A percentile compares a stretch with the other conserved stretches of the same genome.
These are phyloP conservation scores for Nymphicus hollandicus DNA, from an alignment of 2,113 vertebrate species.

Conservation along the genomic window DNA sequence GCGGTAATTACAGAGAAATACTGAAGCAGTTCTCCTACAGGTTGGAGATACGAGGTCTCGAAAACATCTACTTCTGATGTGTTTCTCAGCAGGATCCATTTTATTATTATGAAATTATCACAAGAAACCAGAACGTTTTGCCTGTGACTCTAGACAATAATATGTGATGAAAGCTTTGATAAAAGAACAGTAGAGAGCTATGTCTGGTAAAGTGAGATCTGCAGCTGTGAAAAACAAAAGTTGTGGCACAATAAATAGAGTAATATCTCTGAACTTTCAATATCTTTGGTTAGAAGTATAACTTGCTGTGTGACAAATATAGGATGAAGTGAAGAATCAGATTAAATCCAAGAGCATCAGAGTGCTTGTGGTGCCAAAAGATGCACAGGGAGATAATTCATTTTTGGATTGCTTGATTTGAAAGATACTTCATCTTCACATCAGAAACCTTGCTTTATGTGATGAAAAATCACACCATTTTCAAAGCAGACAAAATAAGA, in stretches of 20 bases:
- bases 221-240: constrained; percentile 17
- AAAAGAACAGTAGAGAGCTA: not conserved
- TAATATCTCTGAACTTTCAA: not conserved
- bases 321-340: not conserved
- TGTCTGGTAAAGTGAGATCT: not conserved
- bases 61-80: not conserved
- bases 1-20: not conserved
- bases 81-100: not conserved
- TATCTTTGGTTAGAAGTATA: not conserved
- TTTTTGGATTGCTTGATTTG: not conserved
- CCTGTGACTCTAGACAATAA: not conserved
- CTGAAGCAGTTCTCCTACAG: not conserved
- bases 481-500: not conserved
- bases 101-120: not conserved
- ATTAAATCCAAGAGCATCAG: constrained; percentile 15
- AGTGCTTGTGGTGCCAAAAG: not conserved
- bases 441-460: not conserved
- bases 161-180: not conserved
- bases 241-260: not conserved
- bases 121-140: not conserved
- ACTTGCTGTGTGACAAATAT: not conserved
- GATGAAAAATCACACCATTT: constrained; percentile 1
- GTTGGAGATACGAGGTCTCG: not conserved
- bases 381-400: not conserved
- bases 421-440: constrained; percentile 32